These are phyloP conservation scores for Ophiodon elongatus DNA, from an alignment of 2,113 vertebrate species.

Conservation along the genomic window DNA sequence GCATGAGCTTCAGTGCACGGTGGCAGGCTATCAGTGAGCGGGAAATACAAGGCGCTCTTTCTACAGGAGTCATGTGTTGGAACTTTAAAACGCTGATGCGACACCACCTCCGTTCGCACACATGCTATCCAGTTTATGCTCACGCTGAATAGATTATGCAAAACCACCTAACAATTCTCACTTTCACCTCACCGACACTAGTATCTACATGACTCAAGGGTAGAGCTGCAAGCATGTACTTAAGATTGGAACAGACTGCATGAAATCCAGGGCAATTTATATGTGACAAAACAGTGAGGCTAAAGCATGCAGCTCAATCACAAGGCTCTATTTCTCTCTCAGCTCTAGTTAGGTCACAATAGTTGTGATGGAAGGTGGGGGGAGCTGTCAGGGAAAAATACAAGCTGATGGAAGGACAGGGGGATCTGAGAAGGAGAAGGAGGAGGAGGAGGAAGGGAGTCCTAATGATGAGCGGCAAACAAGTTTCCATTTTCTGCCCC, in stretches of 20 bases:
- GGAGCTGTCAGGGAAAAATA: constrained; percentile 4
- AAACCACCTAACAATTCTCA: constrained; percentile 66
- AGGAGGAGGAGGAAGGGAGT: constrained; percentile 2
- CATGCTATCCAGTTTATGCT: constrained; percentile 33
- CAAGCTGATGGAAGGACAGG: constrained; percentile 22
- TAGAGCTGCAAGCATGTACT: constrained; percentile 32
- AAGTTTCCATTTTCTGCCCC: constrained; percentile 24
- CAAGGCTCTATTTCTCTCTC: constrained; percentile 41
- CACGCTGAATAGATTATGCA: constrained; percentile 77
- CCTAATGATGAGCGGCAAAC: constrained; percentile 32
- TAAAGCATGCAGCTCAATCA: constrained; percentile 53
- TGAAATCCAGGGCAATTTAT: constrained; percentile 13
- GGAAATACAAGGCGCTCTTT: constrained; percentile 16
- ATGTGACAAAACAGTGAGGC: constrained; percentile 29
- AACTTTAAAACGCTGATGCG: constrained; percentile 61
- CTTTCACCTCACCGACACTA: constrained; percentile 58
- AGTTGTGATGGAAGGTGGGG: constrained; percentile 29
- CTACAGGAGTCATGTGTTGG: constrained; percentile 19
- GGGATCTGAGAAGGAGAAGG: constrained; percentile 23
- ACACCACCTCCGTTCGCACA: constrained; percentile 34
- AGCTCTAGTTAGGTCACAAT: constrained; percentile 42
- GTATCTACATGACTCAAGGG: constrained; percentile 59
- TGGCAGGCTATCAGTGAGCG: constrained; percentile 10
- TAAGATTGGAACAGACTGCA: constrained; percentile 58
- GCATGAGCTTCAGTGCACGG: neutral